Conservation (phyloP, 1,140 invertebrate genomes). For the Anastatus disparis region DNA sequence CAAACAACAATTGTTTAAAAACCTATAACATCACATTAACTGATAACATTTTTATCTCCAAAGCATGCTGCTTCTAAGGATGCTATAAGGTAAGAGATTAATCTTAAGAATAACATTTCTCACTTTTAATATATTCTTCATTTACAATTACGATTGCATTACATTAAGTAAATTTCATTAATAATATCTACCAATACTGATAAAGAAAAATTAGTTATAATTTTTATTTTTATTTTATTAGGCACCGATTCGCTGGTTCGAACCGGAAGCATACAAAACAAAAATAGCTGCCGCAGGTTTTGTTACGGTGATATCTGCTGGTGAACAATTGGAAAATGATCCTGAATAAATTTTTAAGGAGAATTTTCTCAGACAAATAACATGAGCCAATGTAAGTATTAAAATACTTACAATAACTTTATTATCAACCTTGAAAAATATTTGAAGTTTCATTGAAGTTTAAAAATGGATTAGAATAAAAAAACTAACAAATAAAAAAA, state of each 20-base stretch:
- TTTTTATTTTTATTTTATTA: slow-evolving; percentile 39
- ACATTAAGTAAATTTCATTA: too few species aligned
- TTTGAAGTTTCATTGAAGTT: not conserved
- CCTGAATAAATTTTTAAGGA: slow-evolving; percentile 53
- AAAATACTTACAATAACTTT: not conserved
- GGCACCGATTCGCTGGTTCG: slow-evolving; percentile 68
- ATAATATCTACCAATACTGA: too few species aligned
- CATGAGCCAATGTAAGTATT: slow-evolving; percentile 10
- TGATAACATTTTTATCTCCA: slow-evolving; percentile 34
- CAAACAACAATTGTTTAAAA: not conserved
- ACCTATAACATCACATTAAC: not conserved
- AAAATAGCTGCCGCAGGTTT: slow-evolving; percentile 62
- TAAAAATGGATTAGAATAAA: not conserved
- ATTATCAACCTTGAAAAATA: not conserved
- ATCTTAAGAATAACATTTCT: too few species aligned
- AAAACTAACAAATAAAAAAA: too few species aligned
- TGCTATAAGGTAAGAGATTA: slow-evolving; percentile 49
- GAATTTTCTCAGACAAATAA: not conserved
- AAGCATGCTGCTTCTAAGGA: slow-evolving; percentile 57
- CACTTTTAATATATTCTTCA: too few species aligned
- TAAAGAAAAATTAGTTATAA: too few species aligned
- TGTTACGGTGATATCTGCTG: slow-evolving; percentile 57
- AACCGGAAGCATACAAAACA: slow-evolving; percentile 65
- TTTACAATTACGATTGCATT: too few species aligned
- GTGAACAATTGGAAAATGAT: slow-evolving; percentile 58